Evolutionary conservation across 2,888 invertebrate species (phyloP), one percentile per base, ranked within the genome.

Genomic region (Lamellibrachia satsuma): DNA sequence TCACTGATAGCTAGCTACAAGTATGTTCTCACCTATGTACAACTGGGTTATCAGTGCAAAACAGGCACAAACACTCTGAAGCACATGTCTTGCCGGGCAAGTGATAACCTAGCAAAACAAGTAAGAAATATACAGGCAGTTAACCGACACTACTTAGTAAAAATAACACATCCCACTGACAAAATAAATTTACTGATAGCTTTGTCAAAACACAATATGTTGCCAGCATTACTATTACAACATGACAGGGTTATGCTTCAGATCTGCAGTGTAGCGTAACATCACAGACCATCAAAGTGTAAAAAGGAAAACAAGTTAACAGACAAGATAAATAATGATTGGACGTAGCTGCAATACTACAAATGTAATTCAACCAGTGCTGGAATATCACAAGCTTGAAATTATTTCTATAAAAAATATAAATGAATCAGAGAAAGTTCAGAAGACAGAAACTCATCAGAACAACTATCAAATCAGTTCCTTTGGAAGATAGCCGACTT

Each of bases 1-100:
- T n/a, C 15, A 75, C 75, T 22, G 75, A 75, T 75, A 75, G 75
- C 57, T 22, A 75, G 22, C 15, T 75, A 15, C 75, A 75, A 22
- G 75, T 75, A 75, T 75, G 75, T 75, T 75, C n/a, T 75, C 75
- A 75, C 75, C 75, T 75, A 75, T 22, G 7, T 22, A 75, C 75
- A 75, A 75, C 75, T 75, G 75, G 75, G 75, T 75, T 75, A 75
- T 75, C 75, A 75, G 75, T 6, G 75, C 75, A 75, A n/a, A 75
- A 22, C 75, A 75, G 75, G n/a, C 75, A 22, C 75, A 15, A 75
- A n/a, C 6, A 75, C 2, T 75, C 75, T 75, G n/a, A 22, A 15
- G 22, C 15, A 75, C 22, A 15, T 22, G 75, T 75, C 6, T 6
- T 75, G 15, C 75, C 22, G 75, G 6, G 75, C 15, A 75, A 7